These are phyloP conservation scores for Fistularia commersonii DNA, from an alignment of 2,797 vertebrate species.

Conservation along the genomic window DNA sequence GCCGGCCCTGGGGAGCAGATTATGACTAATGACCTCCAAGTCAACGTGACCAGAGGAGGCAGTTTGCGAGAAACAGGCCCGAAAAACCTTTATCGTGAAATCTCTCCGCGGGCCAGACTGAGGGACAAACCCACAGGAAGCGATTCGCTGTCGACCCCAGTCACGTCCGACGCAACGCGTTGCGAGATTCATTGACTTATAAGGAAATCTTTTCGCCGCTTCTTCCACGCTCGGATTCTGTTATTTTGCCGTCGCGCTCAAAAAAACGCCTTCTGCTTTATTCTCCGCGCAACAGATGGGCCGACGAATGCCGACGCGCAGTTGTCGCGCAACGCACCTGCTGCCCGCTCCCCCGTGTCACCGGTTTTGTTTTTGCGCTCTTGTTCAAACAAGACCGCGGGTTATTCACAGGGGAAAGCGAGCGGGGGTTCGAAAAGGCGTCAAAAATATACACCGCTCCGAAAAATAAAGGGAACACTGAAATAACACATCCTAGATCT, in stretches of 20 bases:
- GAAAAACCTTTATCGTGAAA: constrained; percentile 64
- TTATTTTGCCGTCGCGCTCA: too few relatives aligned
- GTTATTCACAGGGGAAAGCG: constrained; percentile 11
- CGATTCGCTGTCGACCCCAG: constrained; percentile 47
- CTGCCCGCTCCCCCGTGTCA: constrained; percentile 31
- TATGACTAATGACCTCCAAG: constrained; percentile 73
- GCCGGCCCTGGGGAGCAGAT: constrained; percentile 67
- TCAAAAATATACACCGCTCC: too few relatives aligned
- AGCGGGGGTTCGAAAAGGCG: not conserved
- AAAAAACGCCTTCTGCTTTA: too few relatives aligned
- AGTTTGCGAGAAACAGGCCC: constrained; percentile 57
- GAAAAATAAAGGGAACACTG: too few relatives aligned
- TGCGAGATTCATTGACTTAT: constrained; percentile 50
- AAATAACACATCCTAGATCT: too few relatives aligned
- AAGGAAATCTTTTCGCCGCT: constrained; percentile 47
- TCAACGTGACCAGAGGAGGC: constrained; percentile 69
- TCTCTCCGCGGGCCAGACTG: constrained; percentile 56
- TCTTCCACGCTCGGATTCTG: not conserved
- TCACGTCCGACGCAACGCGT: constrained; percentile 50
- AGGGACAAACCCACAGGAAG: constrained; percentile 71
- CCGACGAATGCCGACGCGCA: constrained; percentile 33
- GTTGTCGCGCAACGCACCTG: constrained; percentile 55
- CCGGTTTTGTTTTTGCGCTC: constrained; percentile 30
- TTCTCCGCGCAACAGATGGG: constrained; percentile 34
- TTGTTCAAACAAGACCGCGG: constrained; percentile 24